Conservation (phyloP, 2,888 invertebrate species). For the Cephus pygmeus region DNA sequence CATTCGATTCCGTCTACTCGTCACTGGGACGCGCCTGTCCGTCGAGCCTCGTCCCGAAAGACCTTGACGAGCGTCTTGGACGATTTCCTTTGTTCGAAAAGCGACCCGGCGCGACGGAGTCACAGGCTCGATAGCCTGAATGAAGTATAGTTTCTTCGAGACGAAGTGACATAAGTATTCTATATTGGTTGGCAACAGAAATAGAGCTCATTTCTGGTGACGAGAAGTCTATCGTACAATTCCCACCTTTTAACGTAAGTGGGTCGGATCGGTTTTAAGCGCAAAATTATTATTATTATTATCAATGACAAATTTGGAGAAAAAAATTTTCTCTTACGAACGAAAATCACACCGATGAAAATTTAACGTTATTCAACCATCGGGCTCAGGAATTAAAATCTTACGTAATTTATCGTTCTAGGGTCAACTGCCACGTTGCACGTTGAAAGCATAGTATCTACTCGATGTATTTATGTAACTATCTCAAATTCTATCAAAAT, state of each 20-base stretch:
- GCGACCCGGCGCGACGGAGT: not conserved
- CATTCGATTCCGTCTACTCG: not conserved
- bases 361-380: not conserved
- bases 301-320: not conserved
- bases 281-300: not conserved
- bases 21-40: not conserved
- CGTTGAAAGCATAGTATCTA: not conserved
- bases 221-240: constrained; percentile 10
- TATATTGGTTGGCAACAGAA: constrained; percentile 12
- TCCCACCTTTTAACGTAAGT: not conserved
- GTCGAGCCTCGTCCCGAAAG: not conserved
- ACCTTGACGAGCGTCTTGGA: not conserved
- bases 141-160: not conserved
- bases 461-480: not conserved
- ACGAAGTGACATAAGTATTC: constrained; percentile 13
- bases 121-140: not conserved
- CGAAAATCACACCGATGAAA: not conserved
- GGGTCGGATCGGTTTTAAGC: not conserved
- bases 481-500: not conserved
- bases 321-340: not conserved
- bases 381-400: too few relatives aligned
- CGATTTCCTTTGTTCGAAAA: not conserved
- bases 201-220: constrained; percentile 17
- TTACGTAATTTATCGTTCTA: too few relatives aligned
- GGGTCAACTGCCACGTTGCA: not conserved